Conservation (phyloP, 2,888 invertebrate genomes). For the Amphiduros pacificus region DNA sequence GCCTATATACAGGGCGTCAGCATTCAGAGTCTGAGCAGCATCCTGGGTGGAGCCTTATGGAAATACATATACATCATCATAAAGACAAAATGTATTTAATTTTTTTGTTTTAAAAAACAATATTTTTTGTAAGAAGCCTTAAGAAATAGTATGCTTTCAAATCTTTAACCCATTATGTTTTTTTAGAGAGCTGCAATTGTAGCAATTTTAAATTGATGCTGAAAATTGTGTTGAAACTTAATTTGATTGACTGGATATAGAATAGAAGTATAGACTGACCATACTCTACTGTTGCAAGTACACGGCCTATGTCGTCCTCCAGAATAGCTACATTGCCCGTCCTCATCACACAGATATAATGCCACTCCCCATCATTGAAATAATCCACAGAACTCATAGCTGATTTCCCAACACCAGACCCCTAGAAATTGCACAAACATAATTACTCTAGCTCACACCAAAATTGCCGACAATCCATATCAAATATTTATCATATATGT, state of each 20-base stretch:
- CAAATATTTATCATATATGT: no score
- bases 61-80: background rate
- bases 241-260: no score
- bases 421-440: constrained; percentile 19
- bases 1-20: constrained; percentile 26
- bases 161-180: no score
- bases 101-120: no score
- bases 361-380: constrained; percentile 33
- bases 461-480: no score
- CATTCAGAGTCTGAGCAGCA: constrained; percentile 30
- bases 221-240: no score
- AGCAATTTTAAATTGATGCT: no score
- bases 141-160: no score
- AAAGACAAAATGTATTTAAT: background rate
- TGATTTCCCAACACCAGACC: constrained; percentile 28
- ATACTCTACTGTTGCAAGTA: constrained; percentile 23
- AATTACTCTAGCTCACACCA: no score
- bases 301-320: constrained; percentile 20
- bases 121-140: no score
- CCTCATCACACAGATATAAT: constrained; percentile 28
- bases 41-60: background rate
- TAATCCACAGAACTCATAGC: constrained; percentile 4
- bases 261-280: no score
- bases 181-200: no score
- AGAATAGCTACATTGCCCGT: constrained; percentile 29